phyloP scores from a whole-genome alignment of 2,888 invertebrate genomes.

The Thecocarcelia acutangulata region DNA sequence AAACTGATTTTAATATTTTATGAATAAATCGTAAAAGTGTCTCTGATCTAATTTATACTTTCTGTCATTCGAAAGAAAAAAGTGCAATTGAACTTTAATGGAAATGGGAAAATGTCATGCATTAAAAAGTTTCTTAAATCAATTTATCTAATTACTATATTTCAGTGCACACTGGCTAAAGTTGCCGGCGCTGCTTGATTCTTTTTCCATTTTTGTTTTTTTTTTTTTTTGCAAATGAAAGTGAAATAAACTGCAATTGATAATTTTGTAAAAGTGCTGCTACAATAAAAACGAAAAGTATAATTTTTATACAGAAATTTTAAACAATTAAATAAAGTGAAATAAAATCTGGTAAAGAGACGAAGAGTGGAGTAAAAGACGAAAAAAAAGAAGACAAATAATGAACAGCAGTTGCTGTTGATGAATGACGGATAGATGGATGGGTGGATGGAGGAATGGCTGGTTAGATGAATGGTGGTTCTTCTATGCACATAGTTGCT shows the following conservation, averaged over 20 bases:
- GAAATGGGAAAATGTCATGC: constrained; percentile 44
- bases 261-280: constrained; percentile 51
- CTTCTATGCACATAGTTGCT: constrained; percentile 31
- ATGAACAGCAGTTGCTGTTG: constrained; percentile 19
- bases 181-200: not conserved
- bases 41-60: constrained; percentile 50
- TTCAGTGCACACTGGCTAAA: constrained; percentile 27
- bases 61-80: constrained; percentile 31
- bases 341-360: not conserved
- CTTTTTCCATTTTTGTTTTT: not conserved
- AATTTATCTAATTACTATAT: constrained; percentile 60
- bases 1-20: not conserved
- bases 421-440: constrained; percentile 45
- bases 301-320: constrained; percentile 15
- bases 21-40: constrained; percentile 14
- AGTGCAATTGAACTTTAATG: constrained; percentile 35
- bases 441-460: not conserved
- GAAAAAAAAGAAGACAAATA: constrained; percentile 1
- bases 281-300: constrained; percentile 5
- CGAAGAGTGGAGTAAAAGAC: not conserved
- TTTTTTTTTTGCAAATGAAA: constrained; percentile 30
- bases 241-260: constrained; percentile 59
- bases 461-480: not conserved
- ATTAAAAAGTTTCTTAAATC: constrained; percentile 58
- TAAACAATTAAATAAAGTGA: constrained; percentile 21